Evolutionary conservation across 1,140 invertebrate species (phyloP), one percentile per base, ranked within the genome.

Genomic region (Drepana arcuata): DNA sequence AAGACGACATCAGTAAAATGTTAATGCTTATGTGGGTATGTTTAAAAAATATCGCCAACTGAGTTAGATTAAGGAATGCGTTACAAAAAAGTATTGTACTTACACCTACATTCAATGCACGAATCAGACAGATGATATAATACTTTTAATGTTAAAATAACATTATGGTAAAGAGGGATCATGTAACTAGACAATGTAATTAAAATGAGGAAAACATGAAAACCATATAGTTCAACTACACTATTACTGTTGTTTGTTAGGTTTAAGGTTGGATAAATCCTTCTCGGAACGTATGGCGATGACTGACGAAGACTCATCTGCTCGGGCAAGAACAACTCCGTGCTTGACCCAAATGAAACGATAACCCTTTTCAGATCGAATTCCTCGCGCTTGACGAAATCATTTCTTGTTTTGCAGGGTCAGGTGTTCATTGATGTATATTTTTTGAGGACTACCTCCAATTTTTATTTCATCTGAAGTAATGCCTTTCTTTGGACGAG

Each of bases 351-450:
- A 31, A 1, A 31, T 15, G 15, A 27, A 52, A 12, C 31, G 32
- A 9, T 16, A 36, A 5, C 14, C 14, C 9, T 10, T 33, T 7
- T 18, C 2, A 2, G 12, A 23, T 7, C 16, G 11, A 12, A 14
- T 13, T 7, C 44, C 41, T 1, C 41, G 40, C 9, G 24, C 37
- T 21, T 38, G 15, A 2, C 40, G 40, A 46, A 51, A 48, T 32
- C 48, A 38, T 1, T 25, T 14, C 18, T 48, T 53, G 16, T 41
- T 48, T 7, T 34, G 30, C 1, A 49, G 14, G 6, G 46, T 54
- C n/a, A 54, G 28, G 11, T 54, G 50, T 32, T 54, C 51, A 14
- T 54, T 45, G 3, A 45, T 12, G 32, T 36, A 54, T 9, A 54
- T 32, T 9, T 11, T 33, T 1, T 14, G 15, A 9, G 34, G 23